Conservation (phyloP, 2,113 vertebrate species). For the Amphiprion ocellaris region DNA sequence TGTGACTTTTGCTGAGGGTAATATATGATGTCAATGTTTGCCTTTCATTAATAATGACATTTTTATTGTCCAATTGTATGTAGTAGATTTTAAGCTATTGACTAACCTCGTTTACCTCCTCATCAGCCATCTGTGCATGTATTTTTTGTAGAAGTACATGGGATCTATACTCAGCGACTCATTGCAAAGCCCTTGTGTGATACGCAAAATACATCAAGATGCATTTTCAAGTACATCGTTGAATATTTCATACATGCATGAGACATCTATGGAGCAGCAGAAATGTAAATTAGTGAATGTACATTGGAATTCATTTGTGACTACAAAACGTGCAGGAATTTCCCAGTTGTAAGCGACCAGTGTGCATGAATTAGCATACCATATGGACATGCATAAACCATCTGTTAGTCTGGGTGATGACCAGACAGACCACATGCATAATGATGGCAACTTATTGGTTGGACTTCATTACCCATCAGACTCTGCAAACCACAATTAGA, state of each 20-base stretch:
- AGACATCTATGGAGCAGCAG: conserved; percentile 9
- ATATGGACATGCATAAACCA: conserved; percentile 23
- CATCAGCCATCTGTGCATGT: conserved; percentile 46
- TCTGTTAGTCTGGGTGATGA: conserved; percentile 4
- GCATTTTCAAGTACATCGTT: conserved; percentile 38
- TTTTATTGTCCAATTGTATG: background rate
- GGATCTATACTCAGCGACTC: conserved; percentile 5
- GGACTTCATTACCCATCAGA: conserved; percentile 2
- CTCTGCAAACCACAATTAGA: conserved; percentile 1
- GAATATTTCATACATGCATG: conserved; percentile 51
- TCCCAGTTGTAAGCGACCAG: conserved; percentile 2
- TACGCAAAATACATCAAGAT: conserved; percentile 26
- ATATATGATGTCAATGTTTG: background rate
- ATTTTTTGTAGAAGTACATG: conserved; percentile 35
- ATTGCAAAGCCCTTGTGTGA: conserved; percentile 27
- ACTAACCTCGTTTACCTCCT: conserved; percentile 15
- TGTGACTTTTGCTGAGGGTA: background rate
- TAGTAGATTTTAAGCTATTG: background rate
- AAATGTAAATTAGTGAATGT: conserved; percentile 11
- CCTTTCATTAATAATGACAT: background rate
- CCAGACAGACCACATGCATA: conserved; percentile 30
- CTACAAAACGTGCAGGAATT: conserved; percentile 18
- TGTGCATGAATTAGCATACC: conserved; percentile 20
- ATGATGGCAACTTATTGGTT: conserved; percentile 11
- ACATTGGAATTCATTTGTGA: conserved; percentile 29